Percentiles rank a stretch among this genome's conserved stretches.
These are phyloP conservation scores for Paradoxurus hermaphroditus DNA, from an alignment of 2,113 vertebrate genomes.

Conservation along the genomic window DNA sequence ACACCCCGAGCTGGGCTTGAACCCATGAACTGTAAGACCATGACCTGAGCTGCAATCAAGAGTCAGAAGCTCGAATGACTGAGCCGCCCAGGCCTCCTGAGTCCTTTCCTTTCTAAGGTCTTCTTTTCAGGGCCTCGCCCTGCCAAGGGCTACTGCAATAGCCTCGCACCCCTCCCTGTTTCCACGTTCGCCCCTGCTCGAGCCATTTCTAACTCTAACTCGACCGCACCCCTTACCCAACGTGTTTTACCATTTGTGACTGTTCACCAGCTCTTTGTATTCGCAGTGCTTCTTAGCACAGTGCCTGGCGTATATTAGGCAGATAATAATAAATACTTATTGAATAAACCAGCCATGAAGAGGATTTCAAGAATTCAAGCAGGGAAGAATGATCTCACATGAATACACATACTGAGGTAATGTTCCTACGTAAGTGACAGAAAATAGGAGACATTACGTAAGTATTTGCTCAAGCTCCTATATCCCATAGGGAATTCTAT, in stretches of 20 bases:
- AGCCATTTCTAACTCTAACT: neutral
- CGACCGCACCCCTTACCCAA: neutral
- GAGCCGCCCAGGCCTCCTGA: too few species aligned
- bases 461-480: neutral
- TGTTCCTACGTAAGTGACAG: neutral
- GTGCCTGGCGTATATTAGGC: neutral
- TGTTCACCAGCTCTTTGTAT: neutral
- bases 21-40: too few species aligned
- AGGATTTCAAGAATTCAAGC: neutral
- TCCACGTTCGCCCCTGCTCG: neutral
- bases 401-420: neutral
- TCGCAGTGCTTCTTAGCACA: neutral
- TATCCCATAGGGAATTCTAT: neutral
- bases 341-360: slow-evolving; percentile 24
- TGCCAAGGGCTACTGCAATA: neutral
- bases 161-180: neutral
- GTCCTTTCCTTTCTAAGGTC: neutral
- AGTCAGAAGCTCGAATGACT: too few species aligned
- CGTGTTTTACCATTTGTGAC: neutral
- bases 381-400: neutral
- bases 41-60: too few species aligned
- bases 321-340: neutral
- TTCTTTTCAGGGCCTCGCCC: neutral
- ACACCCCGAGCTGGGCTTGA: too few species aligned
- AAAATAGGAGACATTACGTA: neutral